These are phyloP conservation scores for Agrilus mali DNA, from an alignment of 2,888 invertebrate genomes.

Conservation along the genomic window DNA sequence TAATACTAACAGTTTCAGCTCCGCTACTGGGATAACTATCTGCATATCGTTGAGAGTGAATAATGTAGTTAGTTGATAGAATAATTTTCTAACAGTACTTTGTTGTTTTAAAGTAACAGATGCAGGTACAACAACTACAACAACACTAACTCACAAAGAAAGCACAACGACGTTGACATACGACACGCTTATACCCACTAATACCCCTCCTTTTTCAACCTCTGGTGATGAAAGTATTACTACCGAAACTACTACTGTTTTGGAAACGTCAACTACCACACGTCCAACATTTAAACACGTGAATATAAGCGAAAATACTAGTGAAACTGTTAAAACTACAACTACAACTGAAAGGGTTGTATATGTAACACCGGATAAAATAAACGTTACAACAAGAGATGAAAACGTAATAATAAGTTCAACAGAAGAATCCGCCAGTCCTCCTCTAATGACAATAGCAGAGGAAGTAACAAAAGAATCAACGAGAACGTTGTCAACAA, in stretches of 20 bases:
- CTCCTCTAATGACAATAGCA: neutral
- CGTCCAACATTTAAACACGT: conserved; percentile 25
- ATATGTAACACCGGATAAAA: neutral
- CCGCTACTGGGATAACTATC: too few species aligned
- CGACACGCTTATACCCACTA: conserved; percentile 2
- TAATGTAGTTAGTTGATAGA: neutral
- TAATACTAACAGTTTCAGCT: neutral
- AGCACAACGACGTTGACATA: conserved; percentile 14
- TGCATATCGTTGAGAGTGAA: neutral
- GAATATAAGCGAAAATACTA: conserved; percentile 16
- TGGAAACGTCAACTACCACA: conserved; percentile 26
- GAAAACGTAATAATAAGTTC: conserved; percentile 13
- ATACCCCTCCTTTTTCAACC: conserved; percentile 8
- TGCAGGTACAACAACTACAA: conserved; percentile 31
- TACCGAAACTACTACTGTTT: conserved; percentile 5
- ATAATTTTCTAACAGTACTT: conserved; percentile 6
- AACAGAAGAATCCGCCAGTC: conserved; percentile 8
- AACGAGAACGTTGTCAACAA: conserved; percentile 1
- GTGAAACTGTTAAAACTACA: conserved; percentile 11
- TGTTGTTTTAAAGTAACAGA: conserved; percentile 33
- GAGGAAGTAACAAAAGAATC: conserved; percentile 2
- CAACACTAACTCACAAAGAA: conserved; percentile 33
- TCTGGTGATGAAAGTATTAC: conserved; percentile 5
- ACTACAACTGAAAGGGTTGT: conserved; percentile 1
- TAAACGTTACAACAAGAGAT: neutral